phyloP scores from a whole-genome alignment of 2,888 invertebrate species.

The Xanthostigma xanthostigma region DNA sequence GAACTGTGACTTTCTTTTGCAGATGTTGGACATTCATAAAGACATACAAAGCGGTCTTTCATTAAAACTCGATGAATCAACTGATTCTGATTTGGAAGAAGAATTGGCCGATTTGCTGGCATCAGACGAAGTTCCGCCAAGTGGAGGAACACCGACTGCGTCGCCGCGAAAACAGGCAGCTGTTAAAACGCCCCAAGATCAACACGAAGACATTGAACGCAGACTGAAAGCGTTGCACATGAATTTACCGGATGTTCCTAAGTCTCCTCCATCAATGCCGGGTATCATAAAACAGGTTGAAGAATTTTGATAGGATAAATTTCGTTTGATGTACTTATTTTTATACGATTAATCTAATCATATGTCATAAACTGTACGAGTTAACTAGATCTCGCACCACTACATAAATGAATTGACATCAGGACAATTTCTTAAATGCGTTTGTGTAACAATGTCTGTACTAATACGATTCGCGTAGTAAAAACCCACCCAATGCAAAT shows the following conservation, averaged over 20 bases:
- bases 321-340: too few relatives aligned
- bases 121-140: conserved; percentile 4
- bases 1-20: conserved; percentile 12
- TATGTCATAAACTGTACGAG: too few relatives aligned
- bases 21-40: conserved; percentile 41
- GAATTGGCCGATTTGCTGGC: conserved; percentile 46
- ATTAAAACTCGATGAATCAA: conserved; percentile 32
- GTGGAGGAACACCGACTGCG: conserved; percentile 2
- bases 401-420: too few relatives aligned
- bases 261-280: neutral
- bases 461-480: too few relatives aligned
- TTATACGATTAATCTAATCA: too few relatives aligned
- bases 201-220: conserved; percentile 15
- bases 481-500: too few relatives aligned
- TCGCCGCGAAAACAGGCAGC: conserved; percentile 11
- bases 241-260: conserved; percentile 21
- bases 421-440: too few relatives aligned
- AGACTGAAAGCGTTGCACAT: conserved; percentile 15
- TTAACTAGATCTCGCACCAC: too few relatives aligned
- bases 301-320: too few relatives aligned
- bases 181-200: conserved; percentile 13
- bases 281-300: too few relatives aligned
- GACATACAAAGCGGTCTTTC: conserved; percentile 40
- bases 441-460: too few relatives aligned
- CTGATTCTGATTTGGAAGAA: conserved; percentile 48